Base-by-base conservation (phyloP, 2,888 invertebrate genomes). In the Bellardia bayeri region DNA sequence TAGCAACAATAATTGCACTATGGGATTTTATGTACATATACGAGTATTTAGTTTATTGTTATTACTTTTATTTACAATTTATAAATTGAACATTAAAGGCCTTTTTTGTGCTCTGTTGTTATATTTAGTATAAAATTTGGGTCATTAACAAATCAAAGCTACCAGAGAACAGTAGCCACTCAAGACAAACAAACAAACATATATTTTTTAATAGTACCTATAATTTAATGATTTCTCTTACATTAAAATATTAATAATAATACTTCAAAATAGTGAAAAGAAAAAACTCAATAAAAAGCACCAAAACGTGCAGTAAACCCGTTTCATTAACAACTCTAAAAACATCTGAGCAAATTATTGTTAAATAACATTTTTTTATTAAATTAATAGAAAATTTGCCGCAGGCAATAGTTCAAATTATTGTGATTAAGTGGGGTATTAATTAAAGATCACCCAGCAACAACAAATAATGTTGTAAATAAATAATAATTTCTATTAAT, bases 131-230 rank as follows among this genome's bases (percentile, higher is more conserved):
- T 66, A 40, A 54, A 78, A 85, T 72, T 82, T 76, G 81, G 85
- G 85, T 85, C 85, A 85, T 85, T 82, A 85, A 64, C 85, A 81
- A 76, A 71, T 69, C 66, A 45, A 74, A 54, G 58, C 56, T 49
- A 58, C 37, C 30, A 14, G 37, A 37, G 37, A 71, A 30, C 64
- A 72, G 58, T 45, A 82, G 13, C 51, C 11, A 40, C 3, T 5
- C 72, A 64, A 72, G 1, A 54, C n/a, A 33, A 49, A 54, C 30
- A 64, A 72, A 54, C n/a, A 33, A 49, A 54, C 30, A 51, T 49
- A 56, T 45, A 61, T 64, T 78, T 23, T 23, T 58, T 79, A 58
- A 42, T 79, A n/a, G n/a, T n/a, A 23, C 23, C 23, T 23, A 23
- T 23, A 58, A 30, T 45, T 74, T 58, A 56, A 45, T 66, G 66